These are phyloP conservation scores for Chelidonichthys spinosus DNA, from an alignment of 2,797 vertebrate genomes.

Conservation along the genomic window DNA sequence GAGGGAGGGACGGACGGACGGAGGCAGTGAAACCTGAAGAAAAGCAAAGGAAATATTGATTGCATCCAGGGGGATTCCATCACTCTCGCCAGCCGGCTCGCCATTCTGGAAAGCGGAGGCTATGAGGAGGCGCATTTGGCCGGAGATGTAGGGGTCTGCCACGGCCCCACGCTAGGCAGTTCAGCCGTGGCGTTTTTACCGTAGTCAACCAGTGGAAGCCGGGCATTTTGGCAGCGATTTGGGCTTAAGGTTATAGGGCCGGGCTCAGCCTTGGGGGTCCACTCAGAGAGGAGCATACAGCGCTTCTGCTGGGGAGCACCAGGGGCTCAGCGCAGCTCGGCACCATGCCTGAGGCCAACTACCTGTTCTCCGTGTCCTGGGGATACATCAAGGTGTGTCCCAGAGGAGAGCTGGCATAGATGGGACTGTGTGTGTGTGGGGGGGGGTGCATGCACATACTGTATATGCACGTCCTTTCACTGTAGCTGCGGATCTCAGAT, in stretches of 20 bases:
- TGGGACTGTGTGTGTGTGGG: conserved; percentile 1
- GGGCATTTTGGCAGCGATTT: conserved; percentile 24
- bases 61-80: conserved; percentile 68
- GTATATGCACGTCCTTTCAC: conserved; percentile 2
- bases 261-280: conserved; percentile 73
- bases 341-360: conserved; percentile 96
- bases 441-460: conserved; percentile 17
- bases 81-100: conserved; percentile 37
- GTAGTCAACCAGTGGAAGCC: conserved; percentile 12
- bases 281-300: conserved; percentile 80
- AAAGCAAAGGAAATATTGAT: conserved; percentile 59
- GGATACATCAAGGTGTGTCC: conserved; percentile 97
- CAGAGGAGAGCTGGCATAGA: conserved; percentile 6
- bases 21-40: conserved; percentile 22
- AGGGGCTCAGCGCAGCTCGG: conserved; percentile 85
- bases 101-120: conserved; percentile 59
- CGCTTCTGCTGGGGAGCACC: conserved; percentile 82
- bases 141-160: conserved; percentile 59
- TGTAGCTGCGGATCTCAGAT: conserved; percentile 2
- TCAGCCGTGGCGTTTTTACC: conserved; percentile 45
- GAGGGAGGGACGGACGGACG: conserved; percentile 41
- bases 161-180: conserved; percentile 62
- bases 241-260: conserved; percentile 58
- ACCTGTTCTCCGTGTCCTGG: conserved; percentile 96
- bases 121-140: conserved; percentile 59